Conservation (phyloP, 92 coral and sea anemone genomes). For the Metridium senile region DNA sequence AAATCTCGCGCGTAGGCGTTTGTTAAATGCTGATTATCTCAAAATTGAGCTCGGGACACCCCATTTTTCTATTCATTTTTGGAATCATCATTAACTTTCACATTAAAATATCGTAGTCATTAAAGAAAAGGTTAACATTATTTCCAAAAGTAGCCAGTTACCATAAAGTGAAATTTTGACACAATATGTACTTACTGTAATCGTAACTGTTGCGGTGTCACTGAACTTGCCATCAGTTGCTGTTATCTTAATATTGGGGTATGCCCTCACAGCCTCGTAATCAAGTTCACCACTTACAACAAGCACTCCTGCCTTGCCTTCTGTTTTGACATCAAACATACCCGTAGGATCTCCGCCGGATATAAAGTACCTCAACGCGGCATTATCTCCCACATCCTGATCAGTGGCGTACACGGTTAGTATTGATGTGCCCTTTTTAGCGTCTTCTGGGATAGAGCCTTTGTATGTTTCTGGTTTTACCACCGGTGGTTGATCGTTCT, state of each 20-base stretch:
- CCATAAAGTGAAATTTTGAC: background rate
- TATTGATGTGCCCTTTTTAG: conserved; percentile 50
- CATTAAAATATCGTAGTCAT: no score
- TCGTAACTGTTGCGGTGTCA: conserved; percentile 51
- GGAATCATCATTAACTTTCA: no score
- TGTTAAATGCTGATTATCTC: no score
- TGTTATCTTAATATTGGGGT: conserved; percentile 61
- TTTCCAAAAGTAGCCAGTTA: no score
- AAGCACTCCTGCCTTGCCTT: conserved; percentile 62
- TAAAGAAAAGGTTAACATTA: no score
- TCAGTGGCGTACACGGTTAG: conserved; percentile 68
- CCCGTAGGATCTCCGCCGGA: conserved; percentile 74
- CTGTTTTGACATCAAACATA: conserved; percentile 65
- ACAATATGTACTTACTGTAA: conserved; percentile 42
- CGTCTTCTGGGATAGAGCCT: conserved; percentile 63
- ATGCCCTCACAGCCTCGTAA: conserved; percentile 53
- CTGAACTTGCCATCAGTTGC: conserved; percentile 81
- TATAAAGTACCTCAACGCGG: conserved; percentile 75
- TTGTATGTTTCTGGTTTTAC: conserved; percentile 53
- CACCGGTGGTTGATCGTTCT: conserved; percentile 71
- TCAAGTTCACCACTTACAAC: conserved; percentile 75
- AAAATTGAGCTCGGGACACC: no score
- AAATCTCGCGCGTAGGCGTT: no score
- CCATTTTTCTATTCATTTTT: no score
- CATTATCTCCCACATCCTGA: conserved; percentile 84